Conservation (phyloP, 2,797 vertebrate genomes). For the Pseudochirops cupreus region DNA sequence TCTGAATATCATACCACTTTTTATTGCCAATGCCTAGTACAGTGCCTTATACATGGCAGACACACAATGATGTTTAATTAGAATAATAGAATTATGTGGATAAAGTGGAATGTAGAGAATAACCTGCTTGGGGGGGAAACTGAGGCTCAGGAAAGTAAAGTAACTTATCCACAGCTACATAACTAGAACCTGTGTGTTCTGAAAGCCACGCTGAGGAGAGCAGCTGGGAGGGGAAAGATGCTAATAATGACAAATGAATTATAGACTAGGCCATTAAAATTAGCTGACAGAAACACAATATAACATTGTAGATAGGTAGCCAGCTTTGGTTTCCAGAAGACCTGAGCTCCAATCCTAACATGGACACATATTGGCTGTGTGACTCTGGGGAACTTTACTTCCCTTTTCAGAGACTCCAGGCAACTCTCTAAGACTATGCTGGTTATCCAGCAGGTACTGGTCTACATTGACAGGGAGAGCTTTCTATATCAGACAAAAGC, state of each 20-base stretch:
- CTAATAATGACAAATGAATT: neutral
- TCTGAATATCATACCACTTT: neutral
- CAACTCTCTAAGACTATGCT: neutral
- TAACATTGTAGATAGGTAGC: neutral
- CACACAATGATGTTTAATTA: neutral
- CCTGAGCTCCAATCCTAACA: neutral
- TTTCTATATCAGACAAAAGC: neutral
- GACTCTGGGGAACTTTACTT: neutral
- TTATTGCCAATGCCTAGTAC: conserved; percentile 14
- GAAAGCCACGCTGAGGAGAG: neutral
- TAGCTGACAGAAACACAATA: neutral
- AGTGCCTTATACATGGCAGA: neutral
- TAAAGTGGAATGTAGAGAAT: neutral
- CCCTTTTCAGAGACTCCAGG: neutral
- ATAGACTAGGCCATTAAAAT: neutral
- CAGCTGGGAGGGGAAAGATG: neutral
- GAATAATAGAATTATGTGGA: neutral
- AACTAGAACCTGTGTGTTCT: neutral
- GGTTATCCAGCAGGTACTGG: neutral
- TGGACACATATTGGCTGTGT: neutral
- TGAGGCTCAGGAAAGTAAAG: neutral
- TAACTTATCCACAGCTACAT: neutral
- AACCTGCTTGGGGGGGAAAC: neutral
- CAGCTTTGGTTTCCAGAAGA: neutral
- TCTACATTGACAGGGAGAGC: neutral